Conservation (phyloP, 2,797 vertebrate species). For the Anguilla anguilla region DNA sequence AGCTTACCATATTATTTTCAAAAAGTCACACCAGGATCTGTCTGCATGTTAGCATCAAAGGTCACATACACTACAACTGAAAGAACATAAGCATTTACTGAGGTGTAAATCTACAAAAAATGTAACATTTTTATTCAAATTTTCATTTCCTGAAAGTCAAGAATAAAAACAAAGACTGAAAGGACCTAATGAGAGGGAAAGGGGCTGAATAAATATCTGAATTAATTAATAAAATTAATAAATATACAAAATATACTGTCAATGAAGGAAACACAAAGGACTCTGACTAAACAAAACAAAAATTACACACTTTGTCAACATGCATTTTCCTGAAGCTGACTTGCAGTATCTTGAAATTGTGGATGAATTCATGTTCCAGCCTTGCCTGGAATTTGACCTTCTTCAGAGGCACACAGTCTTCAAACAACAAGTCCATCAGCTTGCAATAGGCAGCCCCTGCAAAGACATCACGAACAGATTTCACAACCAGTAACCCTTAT, state of each 20-base stretch:
- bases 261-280: background rate
- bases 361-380: conserved; percentile 85
- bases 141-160: background rate
- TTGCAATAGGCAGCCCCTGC: conserved; percentile 84
- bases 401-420: conserved; percentile 81
- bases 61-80: background rate
- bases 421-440: conserved; percentile 89
- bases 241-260: background rate
- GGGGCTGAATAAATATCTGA: conserved; percentile 1
- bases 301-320: conserved; percentile 81
- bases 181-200: background rate
- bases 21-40: too few relatives aligned
- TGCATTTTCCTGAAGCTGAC: conserved; percentile 84
- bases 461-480: conserved; percentile 34
- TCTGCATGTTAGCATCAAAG: background rate
- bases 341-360: conserved; percentile 87
- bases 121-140: background rate
- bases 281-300: background rate
- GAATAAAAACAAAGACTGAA: background rate
- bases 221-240: background rate
- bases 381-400: conserved; percentile 89
- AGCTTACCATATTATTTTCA: too few relatives aligned
- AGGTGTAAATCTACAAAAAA: background rate
- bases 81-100: background rate
- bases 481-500: background rate